These are phyloP conservation scores for Potamarius usumacintae DNA, from an alignment of 2,113 vertebrate genomes.

Conservation along the genomic window DNA sequence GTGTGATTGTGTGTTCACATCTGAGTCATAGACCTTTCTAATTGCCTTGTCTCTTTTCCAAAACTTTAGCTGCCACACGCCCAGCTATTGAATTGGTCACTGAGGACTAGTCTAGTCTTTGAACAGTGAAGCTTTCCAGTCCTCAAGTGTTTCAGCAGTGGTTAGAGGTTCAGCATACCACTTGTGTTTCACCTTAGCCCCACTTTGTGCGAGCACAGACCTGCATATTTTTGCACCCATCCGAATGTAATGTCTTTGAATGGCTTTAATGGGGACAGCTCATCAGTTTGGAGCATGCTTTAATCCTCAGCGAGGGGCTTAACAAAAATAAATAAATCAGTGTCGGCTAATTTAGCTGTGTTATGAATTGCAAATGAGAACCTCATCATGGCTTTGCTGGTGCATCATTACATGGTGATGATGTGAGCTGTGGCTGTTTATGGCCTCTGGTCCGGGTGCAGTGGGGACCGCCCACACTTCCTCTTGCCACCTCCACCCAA, in stretches of 20 bases:
- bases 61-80: not conserved
- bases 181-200: not conserved
- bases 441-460: conserved; percentile 43
- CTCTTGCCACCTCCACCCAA: conserved; percentile 10
- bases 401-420: conserved; percentile 50
- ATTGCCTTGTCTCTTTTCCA: conserved; percentile 18
- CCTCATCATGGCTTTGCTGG: conserved; percentile 35
- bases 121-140: not conserved
- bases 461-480: conserved; percentile 25
- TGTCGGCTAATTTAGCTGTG: conserved; percentile 50
- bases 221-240: conserved; percentile 35
- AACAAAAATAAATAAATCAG: conserved; percentile 53
- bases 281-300: conserved; percentile 38
- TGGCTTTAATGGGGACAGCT: conserved; percentile 41
- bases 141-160: not conserved
- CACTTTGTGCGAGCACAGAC: not conserved
- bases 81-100: not conserved
- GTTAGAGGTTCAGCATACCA: conserved; percentile 11
- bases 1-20: not conserved
- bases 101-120: conserved; percentile 10
- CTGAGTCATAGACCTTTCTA: conserved; percentile 17
- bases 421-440: conserved; percentile 46
- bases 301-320: conserved; percentile 49
- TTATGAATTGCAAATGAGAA: conserved; percentile 54
- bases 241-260: conserved; percentile 29